A percentile compares a stretch with the other conserved stretches of the same genome.
Evolutionary conservation across 2,797 vertebrate species (phyloP).

Genomic region (Numenius phaeopus): DNA sequence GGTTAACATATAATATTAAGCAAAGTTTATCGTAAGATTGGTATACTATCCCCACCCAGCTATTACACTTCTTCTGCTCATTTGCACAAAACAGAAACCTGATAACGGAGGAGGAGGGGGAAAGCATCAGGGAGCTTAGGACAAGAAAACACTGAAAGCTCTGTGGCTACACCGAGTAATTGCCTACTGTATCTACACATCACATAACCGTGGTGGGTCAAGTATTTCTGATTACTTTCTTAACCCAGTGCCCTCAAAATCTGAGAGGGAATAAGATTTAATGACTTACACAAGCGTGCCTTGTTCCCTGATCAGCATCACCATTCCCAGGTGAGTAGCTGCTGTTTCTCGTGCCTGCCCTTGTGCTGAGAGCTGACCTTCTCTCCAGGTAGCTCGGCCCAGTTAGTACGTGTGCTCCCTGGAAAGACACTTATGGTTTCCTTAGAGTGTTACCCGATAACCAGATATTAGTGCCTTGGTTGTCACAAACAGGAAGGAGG

Average conservation of each 20-base stretch:
- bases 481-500: background rate
- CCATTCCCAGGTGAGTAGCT: background rate
- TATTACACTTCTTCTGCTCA: background rate
- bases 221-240: slow-evolving; percentile 49
- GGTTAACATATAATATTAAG: background rate
- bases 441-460: background rate
- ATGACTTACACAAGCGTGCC: background rate
- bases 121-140: background rate
- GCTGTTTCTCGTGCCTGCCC: background rate
- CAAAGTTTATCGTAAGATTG: background rate
- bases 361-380: background rate
- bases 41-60: background rate
- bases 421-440: background rate
- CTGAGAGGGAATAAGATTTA: background rate
- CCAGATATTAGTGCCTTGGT: background rate
- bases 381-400: background rate
- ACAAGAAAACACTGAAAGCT: background rate
- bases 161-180: background rate
- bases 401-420: background rate
- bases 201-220: background rate
- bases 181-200: slow-evolving; percentile 10
- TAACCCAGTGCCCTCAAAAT: slow-evolving; percentile 20
- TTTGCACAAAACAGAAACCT: background rate
- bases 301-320: background rate
- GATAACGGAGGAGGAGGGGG: background rate